Evolutionary conservation across 2,113 vertebrate genomes (phyloP).

Genomic region (Tragelaphus buxtoni): DNA sequence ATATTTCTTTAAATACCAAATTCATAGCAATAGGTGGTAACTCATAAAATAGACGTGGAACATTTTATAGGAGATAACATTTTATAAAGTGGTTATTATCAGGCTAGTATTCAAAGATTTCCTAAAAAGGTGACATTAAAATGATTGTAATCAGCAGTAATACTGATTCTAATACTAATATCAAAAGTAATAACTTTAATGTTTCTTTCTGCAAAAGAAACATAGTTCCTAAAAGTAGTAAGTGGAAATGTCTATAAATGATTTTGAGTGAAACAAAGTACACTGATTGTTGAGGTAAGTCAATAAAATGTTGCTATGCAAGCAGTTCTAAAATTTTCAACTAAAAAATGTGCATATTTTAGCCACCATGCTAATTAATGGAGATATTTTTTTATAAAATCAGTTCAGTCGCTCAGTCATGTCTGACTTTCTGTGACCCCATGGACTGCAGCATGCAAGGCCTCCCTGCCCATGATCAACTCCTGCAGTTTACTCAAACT

Average conservation of each 20-base stretch:
- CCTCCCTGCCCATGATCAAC: not conserved
- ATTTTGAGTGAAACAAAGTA: not conserved
- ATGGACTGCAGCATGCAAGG: not conserved
- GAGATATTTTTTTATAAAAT: not conserved
- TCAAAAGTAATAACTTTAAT: not conserved
- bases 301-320: not conserved
- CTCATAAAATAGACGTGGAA: not conserved
- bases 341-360: not conserved
- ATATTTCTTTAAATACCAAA: conserved; percentile 1
- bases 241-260: not conserved
- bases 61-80: not conserved
- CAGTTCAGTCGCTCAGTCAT: not conserved
- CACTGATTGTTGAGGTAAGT: not conserved
- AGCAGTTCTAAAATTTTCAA: not conserved
- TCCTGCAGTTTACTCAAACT: not conserved
- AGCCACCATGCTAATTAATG: not conserved
- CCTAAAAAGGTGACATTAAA: not conserved
- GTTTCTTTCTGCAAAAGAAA: not conserved
- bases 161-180: not conserved
- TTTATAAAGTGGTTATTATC: not conserved
- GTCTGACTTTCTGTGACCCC: not conserved
- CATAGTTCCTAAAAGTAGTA: not conserved
- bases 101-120: not conserved
- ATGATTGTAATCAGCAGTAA: not conserved
- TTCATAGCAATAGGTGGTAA: not conserved